A percentile compares a stretch with the other conserved stretches of the same genome.
Evolutionary conservation across 2,113 vertebrate genomes (phyloP).

Genomic region (Triplophysa siluroides): DNA sequence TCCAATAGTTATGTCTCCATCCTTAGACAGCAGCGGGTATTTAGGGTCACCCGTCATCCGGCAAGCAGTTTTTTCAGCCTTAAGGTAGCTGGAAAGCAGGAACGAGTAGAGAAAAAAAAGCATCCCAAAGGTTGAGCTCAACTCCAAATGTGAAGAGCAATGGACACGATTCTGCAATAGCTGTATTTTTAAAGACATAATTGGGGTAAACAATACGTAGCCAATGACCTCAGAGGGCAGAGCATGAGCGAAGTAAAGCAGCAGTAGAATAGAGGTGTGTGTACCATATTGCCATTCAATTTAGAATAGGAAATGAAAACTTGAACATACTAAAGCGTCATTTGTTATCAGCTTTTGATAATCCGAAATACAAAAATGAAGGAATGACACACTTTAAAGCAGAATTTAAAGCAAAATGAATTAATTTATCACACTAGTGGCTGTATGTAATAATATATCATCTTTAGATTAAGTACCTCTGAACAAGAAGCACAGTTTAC

Average conservation of each 20-base stretch:
- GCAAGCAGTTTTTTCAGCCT: not conserved
- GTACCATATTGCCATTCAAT: too few relatives aligned
- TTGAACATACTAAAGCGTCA: not conserved
- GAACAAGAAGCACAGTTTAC: too few relatives aligned
- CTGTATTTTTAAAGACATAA: not conserved
- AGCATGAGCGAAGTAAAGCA: not conserved
- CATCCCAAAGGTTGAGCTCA: not conserved
- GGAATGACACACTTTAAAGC: too few relatives aligned
- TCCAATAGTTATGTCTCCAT: slow-evolving; percentile 18
- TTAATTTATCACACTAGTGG: too few relatives aligned
- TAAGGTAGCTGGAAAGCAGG: not conserved
- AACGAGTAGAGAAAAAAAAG: not conserved
- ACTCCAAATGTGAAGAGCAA: not conserved
- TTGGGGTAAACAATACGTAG: not conserved
- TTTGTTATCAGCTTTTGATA: too few relatives aligned
- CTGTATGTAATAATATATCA: too few relatives aligned
- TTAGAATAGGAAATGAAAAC: not conserved
- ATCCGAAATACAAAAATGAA: too few relatives aligned
- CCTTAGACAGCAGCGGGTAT: not conserved
- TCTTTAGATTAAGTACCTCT: too few relatives aligned
- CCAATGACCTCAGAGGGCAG: not conserved
- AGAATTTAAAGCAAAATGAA: too few relatives aligned
- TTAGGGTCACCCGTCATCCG: not conserved
- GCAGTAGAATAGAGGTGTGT: too few relatives aligned
- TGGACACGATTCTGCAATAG: not conserved